These are phyloP conservation scores for Jordanella pulchra DNA, from an alignment of 2,797 vertebrate species.

Conservation along the genomic window DNA sequence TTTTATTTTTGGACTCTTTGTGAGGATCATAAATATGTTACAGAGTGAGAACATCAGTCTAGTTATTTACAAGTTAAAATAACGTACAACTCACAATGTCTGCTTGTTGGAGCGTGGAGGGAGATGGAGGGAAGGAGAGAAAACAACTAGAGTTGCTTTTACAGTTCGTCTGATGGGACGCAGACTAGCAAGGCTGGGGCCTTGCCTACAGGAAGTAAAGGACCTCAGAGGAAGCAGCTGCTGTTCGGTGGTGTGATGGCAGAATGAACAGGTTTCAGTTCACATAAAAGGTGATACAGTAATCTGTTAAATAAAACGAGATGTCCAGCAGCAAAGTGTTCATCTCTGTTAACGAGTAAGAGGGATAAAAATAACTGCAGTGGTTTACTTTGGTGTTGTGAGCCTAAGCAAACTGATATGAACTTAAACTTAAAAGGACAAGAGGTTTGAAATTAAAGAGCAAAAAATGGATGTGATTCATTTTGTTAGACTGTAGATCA, in stretches of 20 bases:
- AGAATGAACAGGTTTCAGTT: constrained; percentile 1
- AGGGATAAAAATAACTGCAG: neutral
- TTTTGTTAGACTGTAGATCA: neutral
- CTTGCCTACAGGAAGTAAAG: neutral
- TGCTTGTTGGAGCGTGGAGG: constrained; percentile 21
- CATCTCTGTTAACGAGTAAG: neutral
- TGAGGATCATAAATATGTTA: constrained; percentile 73
- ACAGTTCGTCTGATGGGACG: constrained; percentile 15
- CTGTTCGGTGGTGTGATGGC: constrained; percentile 18
- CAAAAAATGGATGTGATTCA: neutral
- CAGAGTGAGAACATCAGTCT: constrained; percentile 61
- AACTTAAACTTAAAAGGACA: neutral
- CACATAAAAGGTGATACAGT: neutral
- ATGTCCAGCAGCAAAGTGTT: constrained; percentile 2
- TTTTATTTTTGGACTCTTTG: constrained; percentile 22
- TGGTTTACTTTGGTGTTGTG: neutral
- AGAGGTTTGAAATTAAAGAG: neutral
- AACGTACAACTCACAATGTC: constrained; percentile 53
- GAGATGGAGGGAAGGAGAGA: neutral
- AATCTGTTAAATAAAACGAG: neutral
- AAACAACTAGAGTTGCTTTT: constrained; percentile 30
- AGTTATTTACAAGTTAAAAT: constrained; percentile 76
- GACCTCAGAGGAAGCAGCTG: neutral
- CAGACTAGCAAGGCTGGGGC: neutral
- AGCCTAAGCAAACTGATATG: neutral